These are phyloP conservation scores for Poeciliopsis turneri DNA, from an alignment of 2,797 vertebrate genomes.

Conservation along the genomic window DNA sequence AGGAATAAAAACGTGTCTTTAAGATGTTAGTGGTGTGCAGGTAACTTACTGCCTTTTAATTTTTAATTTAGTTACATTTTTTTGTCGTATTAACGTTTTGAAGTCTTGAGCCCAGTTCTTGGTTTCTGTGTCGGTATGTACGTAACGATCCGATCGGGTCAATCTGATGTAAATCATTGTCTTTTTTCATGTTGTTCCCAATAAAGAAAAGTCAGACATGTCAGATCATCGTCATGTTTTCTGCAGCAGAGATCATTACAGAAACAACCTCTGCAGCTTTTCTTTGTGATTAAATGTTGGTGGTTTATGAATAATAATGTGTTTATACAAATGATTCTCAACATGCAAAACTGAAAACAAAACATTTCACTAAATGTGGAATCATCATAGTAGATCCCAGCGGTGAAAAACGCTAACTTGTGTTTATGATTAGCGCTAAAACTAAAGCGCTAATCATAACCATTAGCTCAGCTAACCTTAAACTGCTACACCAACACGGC, in stretches of 20 bases:
- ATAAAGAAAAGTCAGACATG: constrained; percentile 11
- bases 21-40: constrained; percentile 9
- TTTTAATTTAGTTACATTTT: background rate
- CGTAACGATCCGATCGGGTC: background rate
- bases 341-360: background rate
- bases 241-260: background rate
- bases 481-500: too few relatives aligned
- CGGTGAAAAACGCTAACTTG: background rate
- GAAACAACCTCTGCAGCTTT: constrained; percentile 13
- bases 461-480: background rate
- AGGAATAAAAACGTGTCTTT: background rate
- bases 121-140: constrained; percentile 11
- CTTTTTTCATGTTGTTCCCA: constrained; percentile 24
- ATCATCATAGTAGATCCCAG: background rate
- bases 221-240: background rate
- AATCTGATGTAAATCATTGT: constrained; percentile 5
- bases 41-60: constrained; percentile 3
- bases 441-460: background rate
- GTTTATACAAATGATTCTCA: background rate
- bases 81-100: background rate
- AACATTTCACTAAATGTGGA: background rate
- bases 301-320: background rate
- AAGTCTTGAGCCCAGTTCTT: constrained; percentile 1
- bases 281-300: background rate
- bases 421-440: too few relatives aligned